Evolutionary conservation across 2,113 vertebrate genomes (phyloP).

Genomic region (Xyrauchen texanus): DNA sequence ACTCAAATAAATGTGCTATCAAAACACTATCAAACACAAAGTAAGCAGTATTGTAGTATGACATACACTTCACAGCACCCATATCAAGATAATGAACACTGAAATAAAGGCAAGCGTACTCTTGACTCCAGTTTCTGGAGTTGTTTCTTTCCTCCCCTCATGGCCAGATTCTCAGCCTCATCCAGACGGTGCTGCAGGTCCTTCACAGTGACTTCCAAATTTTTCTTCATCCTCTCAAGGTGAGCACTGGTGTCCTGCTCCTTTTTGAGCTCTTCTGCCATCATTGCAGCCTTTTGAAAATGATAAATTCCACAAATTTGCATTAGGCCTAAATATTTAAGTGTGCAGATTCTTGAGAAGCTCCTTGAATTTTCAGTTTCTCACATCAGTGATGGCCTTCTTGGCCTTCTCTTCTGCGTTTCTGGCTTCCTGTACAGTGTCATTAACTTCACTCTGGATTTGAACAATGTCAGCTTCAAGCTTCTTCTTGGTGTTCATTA

Average conservation of each 20-base stretch:
- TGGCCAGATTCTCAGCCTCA: conserved; percentile 2
- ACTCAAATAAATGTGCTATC: conserved; percentile 60
- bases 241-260: conserved; percentile 1
- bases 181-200: background rate
- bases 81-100: background rate
- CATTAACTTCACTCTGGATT: conserved; percentile 50
- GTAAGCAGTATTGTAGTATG: background rate
- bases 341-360: background rate
- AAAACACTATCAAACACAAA: too few species aligned
- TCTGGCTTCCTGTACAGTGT: conserved; percentile 50
- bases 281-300: background rate
- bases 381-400: conserved; percentile 52
- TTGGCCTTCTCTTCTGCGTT: conserved; percentile 55
- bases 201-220: background rate
- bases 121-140: background rate
- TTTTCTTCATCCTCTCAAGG: background rate
- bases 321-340: background rate
- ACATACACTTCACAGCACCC: background rate
- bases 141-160: background rate
- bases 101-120: background rate
- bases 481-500: conserved; percentile 55
- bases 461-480: conserved; percentile 50
- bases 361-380: background rate
- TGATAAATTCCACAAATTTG: background rate
- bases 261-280: background rate